Conservation (phyloP, 2,797 vertebrate genomes). For the Sebastes taczanowskii region DNA sequence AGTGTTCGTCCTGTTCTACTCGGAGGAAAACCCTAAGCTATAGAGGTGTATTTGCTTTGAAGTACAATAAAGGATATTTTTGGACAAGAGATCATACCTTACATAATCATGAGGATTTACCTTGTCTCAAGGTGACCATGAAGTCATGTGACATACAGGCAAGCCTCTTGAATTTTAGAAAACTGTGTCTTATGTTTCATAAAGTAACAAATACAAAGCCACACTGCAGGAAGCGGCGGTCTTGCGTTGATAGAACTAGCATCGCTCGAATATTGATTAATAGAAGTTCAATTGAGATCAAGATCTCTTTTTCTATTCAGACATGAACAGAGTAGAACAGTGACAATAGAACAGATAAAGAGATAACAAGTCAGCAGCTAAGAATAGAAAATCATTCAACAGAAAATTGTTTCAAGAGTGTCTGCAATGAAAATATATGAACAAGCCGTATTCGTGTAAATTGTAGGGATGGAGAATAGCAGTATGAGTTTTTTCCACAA, state of each 20-base stretch:
- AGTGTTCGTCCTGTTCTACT: background rate
- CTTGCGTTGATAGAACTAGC: background rate
- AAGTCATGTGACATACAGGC: background rate
- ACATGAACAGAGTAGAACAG: background rate
- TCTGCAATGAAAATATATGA: background rate
- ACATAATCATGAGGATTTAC: slow-evolving; percentile 34
- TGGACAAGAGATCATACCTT: slow-evolving; percentile 7
- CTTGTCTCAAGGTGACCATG: slow-evolving; percentile 27
- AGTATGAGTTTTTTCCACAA: background rate
- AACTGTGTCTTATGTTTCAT: background rate
- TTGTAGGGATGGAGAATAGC: background rate
- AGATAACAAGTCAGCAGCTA: background rate
- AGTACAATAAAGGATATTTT: background rate
- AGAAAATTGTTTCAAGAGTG: background rate
- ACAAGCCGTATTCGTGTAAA: background rate
- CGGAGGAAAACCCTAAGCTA: background rate
- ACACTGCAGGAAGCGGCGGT: background rate
- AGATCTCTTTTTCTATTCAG: background rate
- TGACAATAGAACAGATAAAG: background rate
- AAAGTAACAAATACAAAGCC: background rate
- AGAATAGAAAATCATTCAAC: background rate
- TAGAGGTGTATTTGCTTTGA: background rate
- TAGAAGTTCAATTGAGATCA: background rate
- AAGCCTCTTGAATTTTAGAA: background rate
- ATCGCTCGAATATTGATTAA: background rate